phyloP scores from a whole-genome alignment of 2,888 invertebrate genomes.

The Tetragnatha montana region DNA sequence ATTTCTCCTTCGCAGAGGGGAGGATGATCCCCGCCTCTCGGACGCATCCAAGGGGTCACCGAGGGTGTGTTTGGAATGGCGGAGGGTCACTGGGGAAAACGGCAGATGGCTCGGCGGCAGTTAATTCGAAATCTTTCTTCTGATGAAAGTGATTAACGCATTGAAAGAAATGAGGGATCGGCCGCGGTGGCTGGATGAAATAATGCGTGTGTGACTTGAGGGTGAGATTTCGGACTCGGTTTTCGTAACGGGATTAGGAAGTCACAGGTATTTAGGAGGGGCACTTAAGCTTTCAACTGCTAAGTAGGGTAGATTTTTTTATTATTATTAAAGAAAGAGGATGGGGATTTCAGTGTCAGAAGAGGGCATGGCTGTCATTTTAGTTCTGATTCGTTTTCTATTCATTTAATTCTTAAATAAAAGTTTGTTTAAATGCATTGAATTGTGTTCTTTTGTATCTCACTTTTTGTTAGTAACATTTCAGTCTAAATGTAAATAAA shows the following conservation, averaged over 20 bases:
- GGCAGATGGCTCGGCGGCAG: conserved; percentile 48
- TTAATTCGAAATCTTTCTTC: conserved; percentile 29
- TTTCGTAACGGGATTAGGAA: neutral
- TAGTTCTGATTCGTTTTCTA: too few relatives aligned
- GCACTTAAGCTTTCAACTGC: neutral
- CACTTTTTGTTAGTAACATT: too few relatives aligned
- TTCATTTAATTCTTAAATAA: too few relatives aligned
- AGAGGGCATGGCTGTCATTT: too few relatives aligned
- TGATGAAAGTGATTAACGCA: conserved; percentile 45
- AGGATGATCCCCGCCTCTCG: conserved; percentile 6
- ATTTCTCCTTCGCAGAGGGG: neutral
- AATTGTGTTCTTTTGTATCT: too few relatives aligned
- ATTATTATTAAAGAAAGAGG: too few relatives aligned
- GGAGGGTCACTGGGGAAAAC: conserved; percentile 37
- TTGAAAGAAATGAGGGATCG: conserved; percentile 25
- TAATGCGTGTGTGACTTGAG: neutral
- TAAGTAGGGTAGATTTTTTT: too few relatives aligned
- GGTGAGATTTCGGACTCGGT: neutral
- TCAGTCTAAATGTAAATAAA: too few relatives aligned
- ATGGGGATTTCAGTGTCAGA: too few relatives aligned
- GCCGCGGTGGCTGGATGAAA: neutral
- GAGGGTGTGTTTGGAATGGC: neutral
- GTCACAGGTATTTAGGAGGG: neutral
- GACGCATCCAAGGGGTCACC: conserved; percentile 6
- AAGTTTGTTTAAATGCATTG: too few relatives aligned